Evolutionary conservation across 2,113 vertebrate species (phyloP), one percentile per base, ranked within the genome.

Genomic region (Tichodroma muraria): DNA sequence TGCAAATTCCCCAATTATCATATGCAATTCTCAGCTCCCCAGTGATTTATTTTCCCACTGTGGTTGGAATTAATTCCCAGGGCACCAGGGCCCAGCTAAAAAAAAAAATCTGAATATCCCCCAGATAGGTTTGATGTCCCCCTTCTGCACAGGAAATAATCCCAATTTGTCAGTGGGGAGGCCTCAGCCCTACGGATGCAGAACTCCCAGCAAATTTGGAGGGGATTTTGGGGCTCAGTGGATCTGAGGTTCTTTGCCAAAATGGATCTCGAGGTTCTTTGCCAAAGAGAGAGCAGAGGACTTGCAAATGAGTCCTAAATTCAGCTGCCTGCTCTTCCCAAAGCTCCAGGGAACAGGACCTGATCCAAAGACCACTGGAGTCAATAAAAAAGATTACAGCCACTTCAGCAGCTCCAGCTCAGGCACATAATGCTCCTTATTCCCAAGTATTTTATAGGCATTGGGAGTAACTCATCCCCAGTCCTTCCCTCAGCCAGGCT

Each of bases 1-100:
- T 95, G 91, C 91, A 97, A 95, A 95, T 94, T 6, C 27, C 10
- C 84, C 91, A 56, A 95, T 94, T 94, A 91, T 1, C 95, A 63
- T 4, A 35, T 23, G 28, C 50, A 59, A 28, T 80, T 38, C 93
- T 89, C 70, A 65, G 87, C 18, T 81, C 81, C 52, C 75, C 20
- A 30, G 59, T 4, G 65, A 69, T 72, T 64, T 64, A 4, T 57
- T 94, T 89, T 47, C 30, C 90, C 81, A 16, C 63, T 22, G 33
- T 9, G 45, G 65, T 15, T 40, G 81, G 83, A 94, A 94, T 61
- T 9, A 30, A 91, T 72, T 79, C 89, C 60, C 61, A 14, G 4
- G 54, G 83, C 40, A 37, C 45, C 37, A 5, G 8, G 14, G 20
- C 38, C 9, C 49, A 38, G 38, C 42, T 17, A 25, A 49, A 70